Evolutionary conservation across 2,113 vertebrate genomes (phyloP).

Genomic region (Pyrgilauda ruficollis): DNA sequence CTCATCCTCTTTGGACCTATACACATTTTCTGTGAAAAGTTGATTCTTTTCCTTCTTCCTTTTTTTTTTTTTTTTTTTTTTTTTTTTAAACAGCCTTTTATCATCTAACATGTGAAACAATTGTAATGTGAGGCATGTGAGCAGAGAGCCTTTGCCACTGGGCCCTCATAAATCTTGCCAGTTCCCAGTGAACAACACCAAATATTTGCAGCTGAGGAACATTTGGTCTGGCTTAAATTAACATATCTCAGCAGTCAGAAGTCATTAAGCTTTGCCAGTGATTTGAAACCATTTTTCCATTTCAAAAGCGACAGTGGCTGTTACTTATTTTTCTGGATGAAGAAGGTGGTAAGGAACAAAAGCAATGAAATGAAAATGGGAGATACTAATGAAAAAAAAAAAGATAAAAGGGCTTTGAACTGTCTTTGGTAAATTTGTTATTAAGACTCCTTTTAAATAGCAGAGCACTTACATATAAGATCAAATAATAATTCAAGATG

Average conservation of each 20-base stretch:
- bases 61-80: background rate
- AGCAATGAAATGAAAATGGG: conserved; percentile 66
- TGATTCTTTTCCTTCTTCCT: conserved; percentile 25
- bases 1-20: conserved; percentile 32
- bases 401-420: conserved; percentile 48
- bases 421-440: conserved; percentile 59
- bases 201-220: conserved; percentile 85
- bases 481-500: conserved; percentile 65
- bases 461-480: conserved; percentile 47
- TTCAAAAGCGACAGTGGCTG: conserved; percentile 76
- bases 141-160: conserved; percentile 78
- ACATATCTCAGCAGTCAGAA: conserved; percentile 86
- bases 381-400: conserved; percentile 67
- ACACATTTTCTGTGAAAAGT: conserved; percentile 59
- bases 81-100: conserved; percentile 62
- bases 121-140: conserved; percentile 77
- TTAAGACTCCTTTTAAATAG: conserved; percentile 54
- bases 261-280: conserved; percentile 81
- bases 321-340: conserved; percentile 72
- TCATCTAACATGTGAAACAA: conserved; percentile 73
- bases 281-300: conserved; percentile 85
- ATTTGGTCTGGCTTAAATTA: conserved; percentile 85
- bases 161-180: conserved; percentile 84
- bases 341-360: conserved; percentile 69
- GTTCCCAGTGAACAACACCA: conserved; percentile 82